These are phyloP conservation scores for Synanthedon myopaeformis DNA, from an alignment of 2,888 invertebrate genomes.

Conservation along the genomic window DNA sequence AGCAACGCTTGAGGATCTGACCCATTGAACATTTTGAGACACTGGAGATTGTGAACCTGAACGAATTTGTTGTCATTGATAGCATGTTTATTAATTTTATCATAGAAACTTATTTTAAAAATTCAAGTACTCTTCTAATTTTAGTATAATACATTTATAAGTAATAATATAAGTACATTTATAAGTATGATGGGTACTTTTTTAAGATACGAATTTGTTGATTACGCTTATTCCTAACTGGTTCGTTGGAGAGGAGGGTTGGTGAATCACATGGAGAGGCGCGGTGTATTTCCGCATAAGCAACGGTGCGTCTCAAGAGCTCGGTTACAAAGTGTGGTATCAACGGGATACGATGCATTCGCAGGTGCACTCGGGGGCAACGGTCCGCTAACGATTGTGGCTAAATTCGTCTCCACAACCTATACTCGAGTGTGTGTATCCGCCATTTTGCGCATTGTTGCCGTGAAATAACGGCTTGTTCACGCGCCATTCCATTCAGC, in stretches of 20 bases:
- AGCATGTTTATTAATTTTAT: too few species aligned
- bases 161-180: too few species aligned
- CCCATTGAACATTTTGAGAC: too few species aligned
- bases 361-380: conserved; percentile 30
- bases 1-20: too few species aligned
- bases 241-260: background rate
- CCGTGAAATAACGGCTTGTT: background rate
- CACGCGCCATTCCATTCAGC: background rate
- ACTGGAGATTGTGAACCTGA: too few species aligned
- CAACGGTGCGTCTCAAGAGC: background rate
- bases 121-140: too few species aligned
- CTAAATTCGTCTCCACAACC: conserved; percentile 27
- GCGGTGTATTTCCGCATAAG: background rate
- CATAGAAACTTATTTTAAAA: too few species aligned
- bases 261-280: background rate
- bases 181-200: too few species aligned
- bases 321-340: background rate
- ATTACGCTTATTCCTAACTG: background rate
- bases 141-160: too few species aligned
- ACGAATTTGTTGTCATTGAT: too few species aligned
- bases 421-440: conserved; percentile 4
- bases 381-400: conserved; percentile 32
- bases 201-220: too few species aligned
- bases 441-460: conserved; percentile 11
- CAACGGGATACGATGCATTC: background rate